phyloP scores from a whole-genome alignment of 2,113 vertebrate species.

The Rana temporaria region DNA sequence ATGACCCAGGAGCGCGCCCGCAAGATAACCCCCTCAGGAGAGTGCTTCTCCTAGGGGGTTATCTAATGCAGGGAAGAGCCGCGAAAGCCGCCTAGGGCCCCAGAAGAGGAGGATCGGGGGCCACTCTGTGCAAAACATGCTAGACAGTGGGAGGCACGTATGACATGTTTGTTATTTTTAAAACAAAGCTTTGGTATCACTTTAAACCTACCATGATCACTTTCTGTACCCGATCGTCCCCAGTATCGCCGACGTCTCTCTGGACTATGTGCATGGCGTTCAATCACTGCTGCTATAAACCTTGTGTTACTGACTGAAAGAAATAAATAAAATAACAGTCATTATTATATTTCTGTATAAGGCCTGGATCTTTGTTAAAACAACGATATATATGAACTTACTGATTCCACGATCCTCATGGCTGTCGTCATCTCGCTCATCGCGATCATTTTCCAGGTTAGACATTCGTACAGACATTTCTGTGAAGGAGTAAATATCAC shows the following conservation, averaged over 20 bases:
- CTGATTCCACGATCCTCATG: constrained; percentile 97
- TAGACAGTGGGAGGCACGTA: too few relatives aligned
- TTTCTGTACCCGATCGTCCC: constrained; percentile 96
- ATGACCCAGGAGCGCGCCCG: too few relatives aligned
- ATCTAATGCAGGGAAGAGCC: too few relatives aligned
- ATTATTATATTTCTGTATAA: neutral
- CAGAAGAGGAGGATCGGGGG: too few relatives aligned
- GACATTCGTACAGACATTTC: constrained; percentile 99
- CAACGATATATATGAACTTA: constrained; percentile 69
- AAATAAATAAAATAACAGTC: neutral
- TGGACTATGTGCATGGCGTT: constrained; percentile 94
- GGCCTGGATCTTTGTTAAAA: neutral
- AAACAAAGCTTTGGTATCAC: too few relatives aligned
- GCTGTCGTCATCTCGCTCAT: constrained; percentile 95
- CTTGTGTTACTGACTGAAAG: constrained; percentile 92
- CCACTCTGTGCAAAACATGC: too few relatives aligned
- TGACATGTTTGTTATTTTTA: too few relatives aligned
- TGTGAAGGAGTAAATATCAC: constrained; percentile 58
- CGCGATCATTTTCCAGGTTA: constrained; percentile 95
- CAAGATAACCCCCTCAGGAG: too few relatives aligned
- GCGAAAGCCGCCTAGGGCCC: too few relatives aligned
- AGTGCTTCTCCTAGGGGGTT: too few relatives aligned
- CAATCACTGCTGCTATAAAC: constrained; percentile 96
- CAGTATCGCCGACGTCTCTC: constrained; percentile 94
- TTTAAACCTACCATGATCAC: constrained; percentile 91